Percentiles rank a stretch among this genome's conserved stretches.
These are phyloP conservation scores for Fringilla coelebs DNA, from an alignment of 2,797 vertebrate genomes.

Conservation along the genomic window DNA sequence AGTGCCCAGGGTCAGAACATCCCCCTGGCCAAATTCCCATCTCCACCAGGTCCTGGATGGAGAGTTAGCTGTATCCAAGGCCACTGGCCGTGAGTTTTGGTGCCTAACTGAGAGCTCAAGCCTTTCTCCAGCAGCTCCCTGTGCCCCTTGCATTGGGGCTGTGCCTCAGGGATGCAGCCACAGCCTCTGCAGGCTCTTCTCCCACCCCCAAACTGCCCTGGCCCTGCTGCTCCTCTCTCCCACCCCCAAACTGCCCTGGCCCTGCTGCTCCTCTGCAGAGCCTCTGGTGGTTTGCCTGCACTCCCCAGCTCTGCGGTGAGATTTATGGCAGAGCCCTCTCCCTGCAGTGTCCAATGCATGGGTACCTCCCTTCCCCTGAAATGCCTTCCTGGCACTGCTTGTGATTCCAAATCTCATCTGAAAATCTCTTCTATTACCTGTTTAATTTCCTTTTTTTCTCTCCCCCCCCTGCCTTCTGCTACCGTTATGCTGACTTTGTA, in stretches of 20 bases:
- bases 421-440: conserved; percentile 8
- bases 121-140: not conserved
- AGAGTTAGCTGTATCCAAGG: not conserved
- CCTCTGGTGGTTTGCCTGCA: not conserved
- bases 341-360: not conserved
- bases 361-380: not conserved
- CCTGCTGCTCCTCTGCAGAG: not conserved
- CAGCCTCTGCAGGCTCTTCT: not conserved
- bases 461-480: not conserved
- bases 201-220: not conserved
- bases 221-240: not conserved
- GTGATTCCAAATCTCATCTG: not conserved
- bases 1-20: not conserved
- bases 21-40: not conserved
- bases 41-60: rapidly evolving
- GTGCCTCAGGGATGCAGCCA: not conserved
- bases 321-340: not conserved
- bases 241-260: not conserved
- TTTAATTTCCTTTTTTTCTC: conserved; percentile 24
- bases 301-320: not conserved
- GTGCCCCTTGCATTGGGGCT: rapidly evolving
- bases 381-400: not conserved
- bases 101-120: rapidly evolving
- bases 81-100: rapidly evolving
- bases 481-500: not conserved